Base-by-base conservation (phyloP, 2,888 invertebrate species). In the Ptilodon capucinus region DNA sequence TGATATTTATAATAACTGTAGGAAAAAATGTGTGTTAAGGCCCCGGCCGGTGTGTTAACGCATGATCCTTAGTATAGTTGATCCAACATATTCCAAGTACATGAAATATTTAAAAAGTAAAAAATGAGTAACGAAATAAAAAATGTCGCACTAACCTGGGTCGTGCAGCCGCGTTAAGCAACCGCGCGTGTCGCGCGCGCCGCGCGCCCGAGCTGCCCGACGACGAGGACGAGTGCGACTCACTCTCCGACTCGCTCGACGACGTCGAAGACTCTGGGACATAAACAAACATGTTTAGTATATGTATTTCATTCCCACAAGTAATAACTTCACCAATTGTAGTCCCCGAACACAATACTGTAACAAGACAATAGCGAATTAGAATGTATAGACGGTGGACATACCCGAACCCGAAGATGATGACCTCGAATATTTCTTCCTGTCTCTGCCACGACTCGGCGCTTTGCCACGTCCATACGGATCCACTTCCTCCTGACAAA, bases 321-420 rank as follows among this genome's bases (percentile, higher is more conserved):
- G n/a, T n/a, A n/a, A n/a, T n/a, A n/a, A n/a, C n/a, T n/a, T n/a
- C n/a, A n/a, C n/a, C n/a, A n/a, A n/a, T n/a, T n/a, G n/a, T n/a
- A n/a, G n/a, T n/a, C n/a, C n/a, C n/a, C n/a, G n/a, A n/a, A n/a
- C n/a, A n/a, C n/a, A n/a, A n/a, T n/a, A n/a, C n/a, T n/a, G n/a
- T n/a, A n/a, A n/a, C n/a, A n/a, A n/a, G n/a, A n/a, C n/a, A n/a
- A n/a, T n/a, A n/a, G n/a, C n/a, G n/a, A n/a, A n/a, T n/a, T n/a
- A n/a, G n/a, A n/a, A n/a, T n/a, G n/a, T n/a, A n/a, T n/a, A n/a
- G n/a, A n/a, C n/a, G n/a, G n/a, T 18, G 9, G 8, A 43, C 46
- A 25, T 68, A 91, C 91, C 91, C 69, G 91, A 89, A 16, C 91
- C 91, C 8, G 91, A 91, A 5, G 91, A 86, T 13, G 91, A 91